Base-by-base conservation (phyloP, 2,888 invertebrate species). In the Ormyrus rosae region DNA sequence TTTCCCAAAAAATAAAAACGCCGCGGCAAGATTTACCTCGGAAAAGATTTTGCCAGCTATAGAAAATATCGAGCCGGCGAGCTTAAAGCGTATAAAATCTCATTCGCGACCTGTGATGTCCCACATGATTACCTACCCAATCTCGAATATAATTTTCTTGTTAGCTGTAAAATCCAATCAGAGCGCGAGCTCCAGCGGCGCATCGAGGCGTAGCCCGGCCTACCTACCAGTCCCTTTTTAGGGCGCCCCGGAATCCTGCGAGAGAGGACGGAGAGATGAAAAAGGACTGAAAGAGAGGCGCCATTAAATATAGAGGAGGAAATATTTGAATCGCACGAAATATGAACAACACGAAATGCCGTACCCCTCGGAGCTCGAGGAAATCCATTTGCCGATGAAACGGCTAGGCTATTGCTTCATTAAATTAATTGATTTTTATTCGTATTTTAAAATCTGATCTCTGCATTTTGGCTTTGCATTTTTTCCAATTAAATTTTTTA, bases 71-170 rank as follows among this genome's bases (percentile, higher is more conserved):
- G 50, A 19, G 11, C 6, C 34, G 1, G 1, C 2, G 9, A 53
- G 46, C 53, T 61, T 60, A 72, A 63, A 73, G 65, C 55, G 55
- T 65, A 70, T 60, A 60, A 58, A 81, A 78, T 81, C 56, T 71
- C 69, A 82, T 78, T 65, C 63, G 45, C 56, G 60, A 81, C 48
- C 55, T 69, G 63, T 75, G 69, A 81, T 60, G 63, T 64, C 74
- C 56, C 51, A 80, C 80, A 78, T 53, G 80, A 78, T 82, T 87
- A 89, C 87, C 88, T 86, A 87, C 85, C 88, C 90, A 89, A 90
- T 90, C 86, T 89, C 86, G 87, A 90, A 89, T 88, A 89, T 90
- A 90, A 90, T 89, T 90, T 90, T 88, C 89, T 87, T 89, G 88
- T 90, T 90, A 90, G 87, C 88, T 89, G 83, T 88, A 85, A 89